A percentile compares a stretch with the other conserved stretches of the same genome.
phyloP scores from a whole-genome alignment of 30 jellyfish, hydroid and myxozoan species.

The Chironex yamaguchii region DNA sequence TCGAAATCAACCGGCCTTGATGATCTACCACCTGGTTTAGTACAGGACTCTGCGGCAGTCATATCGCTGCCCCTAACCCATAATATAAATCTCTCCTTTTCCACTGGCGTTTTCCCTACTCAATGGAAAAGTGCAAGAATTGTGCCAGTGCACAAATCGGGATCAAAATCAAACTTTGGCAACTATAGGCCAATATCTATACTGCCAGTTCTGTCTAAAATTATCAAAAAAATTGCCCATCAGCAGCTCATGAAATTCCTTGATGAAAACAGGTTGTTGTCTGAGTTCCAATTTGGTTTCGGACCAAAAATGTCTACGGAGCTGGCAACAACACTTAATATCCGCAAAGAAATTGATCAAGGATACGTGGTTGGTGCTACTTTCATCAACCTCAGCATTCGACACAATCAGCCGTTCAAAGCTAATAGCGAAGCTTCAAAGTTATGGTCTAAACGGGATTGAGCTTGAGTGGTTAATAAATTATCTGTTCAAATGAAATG shows the following conservation, averaged over 20 bases:
- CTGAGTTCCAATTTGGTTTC: constrained; percentile 71
- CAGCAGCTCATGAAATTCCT: constrained; percentile 75
- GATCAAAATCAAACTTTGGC: constrained; percentile 50
- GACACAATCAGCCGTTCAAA: constrained; percentile 64
- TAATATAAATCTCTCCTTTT: constrained; percentile 48
- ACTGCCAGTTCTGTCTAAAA: constrained; percentile 62
- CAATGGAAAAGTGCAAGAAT: constrained; percentile 63
- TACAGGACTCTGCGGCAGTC: constrained; percentile 72
- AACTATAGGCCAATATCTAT: constrained; percentile 81
- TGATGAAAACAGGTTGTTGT: constrained; percentile 63
- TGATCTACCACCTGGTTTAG: constrained; percentile 70
- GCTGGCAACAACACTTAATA: constrained; percentile 74
- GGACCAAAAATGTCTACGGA: constrained; percentile 66
- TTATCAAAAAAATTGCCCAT: constrained; percentile 57
- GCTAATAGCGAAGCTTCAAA: constrained; percentile 41
- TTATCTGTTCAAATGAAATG: constrained; percentile 68
- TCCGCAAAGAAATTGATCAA: constrained; percentile 69
- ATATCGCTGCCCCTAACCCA: constrained; percentile 55
- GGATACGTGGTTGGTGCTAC: constrained; percentile 80
- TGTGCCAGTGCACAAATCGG: constrained; percentile 78
- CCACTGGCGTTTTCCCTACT: constrained; percentile 67
- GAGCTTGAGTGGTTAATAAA: constrained; percentile 75
- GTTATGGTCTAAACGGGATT: constrained; percentile 43
- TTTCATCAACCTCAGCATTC: constrained; percentile 73
- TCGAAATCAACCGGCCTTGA: constrained; percentile 67